phyloP scores from a whole-genome alignment of 2,113 vertebrate species.

The Ciconia stormi region DNA sequence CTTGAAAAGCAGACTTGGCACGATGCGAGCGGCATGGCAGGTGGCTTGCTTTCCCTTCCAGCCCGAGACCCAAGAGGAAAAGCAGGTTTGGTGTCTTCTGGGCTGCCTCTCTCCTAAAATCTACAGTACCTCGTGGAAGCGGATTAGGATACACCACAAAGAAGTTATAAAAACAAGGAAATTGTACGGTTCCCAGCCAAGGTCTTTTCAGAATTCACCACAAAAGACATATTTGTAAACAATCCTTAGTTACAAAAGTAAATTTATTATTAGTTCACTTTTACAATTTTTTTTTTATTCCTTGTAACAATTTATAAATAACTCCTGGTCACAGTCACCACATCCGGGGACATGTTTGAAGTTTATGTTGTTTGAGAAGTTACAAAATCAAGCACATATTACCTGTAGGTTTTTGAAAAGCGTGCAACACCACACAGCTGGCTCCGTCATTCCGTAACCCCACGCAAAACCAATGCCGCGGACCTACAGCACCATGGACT shows the following conservation, averaged over 20 bases:
- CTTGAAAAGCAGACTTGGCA: background rate
- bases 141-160: background rate
- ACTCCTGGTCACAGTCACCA: background rate
- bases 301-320: constrained; percentile 43
- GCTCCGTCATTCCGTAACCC: background rate
- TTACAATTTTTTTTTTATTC: background rate
- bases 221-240: background rate
- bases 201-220: background rate
- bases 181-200: background rate
- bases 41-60: background rate
- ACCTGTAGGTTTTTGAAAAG: background rate
- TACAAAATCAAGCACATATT: background rate
- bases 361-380: background rate
- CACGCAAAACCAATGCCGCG: background rate
- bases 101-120: background rate
- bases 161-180: background rate
- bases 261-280: constrained; percentile 63
- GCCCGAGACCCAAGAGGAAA: background rate
- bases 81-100: background rate
- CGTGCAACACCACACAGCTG: background rate
- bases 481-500: constrained; percentile 76
- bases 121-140: background rate
- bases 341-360: background rate
- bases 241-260: constrained; percentile 75
- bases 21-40: fast-evolving